Conservation (phyloP, 2,888 invertebrate genomes). For the Stratiomys singularior region DNA sequence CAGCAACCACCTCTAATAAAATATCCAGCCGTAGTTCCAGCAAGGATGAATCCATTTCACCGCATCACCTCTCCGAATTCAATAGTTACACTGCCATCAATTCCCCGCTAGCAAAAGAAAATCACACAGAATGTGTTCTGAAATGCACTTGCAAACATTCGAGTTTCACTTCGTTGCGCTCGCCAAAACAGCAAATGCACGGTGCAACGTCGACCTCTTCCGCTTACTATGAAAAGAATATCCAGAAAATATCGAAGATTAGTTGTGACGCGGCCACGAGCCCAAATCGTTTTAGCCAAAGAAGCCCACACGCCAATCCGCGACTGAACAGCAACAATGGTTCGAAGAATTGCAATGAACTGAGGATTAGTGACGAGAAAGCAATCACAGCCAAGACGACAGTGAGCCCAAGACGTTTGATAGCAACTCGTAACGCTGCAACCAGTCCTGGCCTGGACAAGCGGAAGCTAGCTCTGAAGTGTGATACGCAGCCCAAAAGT, state of each 20-base stretch:
- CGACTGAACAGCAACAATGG: constrained; percentile 45
- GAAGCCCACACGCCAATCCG: constrained; percentile 42
- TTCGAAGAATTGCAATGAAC: constrained; percentile 41
- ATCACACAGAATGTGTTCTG: constrained; percentile 52
- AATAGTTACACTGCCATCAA: constrained; percentile 48
- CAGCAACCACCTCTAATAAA: constrained; percentile 37
- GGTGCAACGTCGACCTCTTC: neutral
- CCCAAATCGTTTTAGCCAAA: constrained; percentile 52
- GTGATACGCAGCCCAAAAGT: constrained; percentile 70
- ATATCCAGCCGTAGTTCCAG: constrained; percentile 50
- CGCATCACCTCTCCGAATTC: constrained; percentile 52
- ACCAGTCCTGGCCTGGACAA: constrained; percentile 59
- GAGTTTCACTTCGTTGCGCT: constrained; percentile 46
- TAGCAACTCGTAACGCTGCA: constrained; percentile 65
- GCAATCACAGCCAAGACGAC: constrained; percentile 49
- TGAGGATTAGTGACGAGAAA: constrained; percentile 46
- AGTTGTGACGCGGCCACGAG: constrained; percentile 56
- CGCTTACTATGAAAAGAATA: constrained; percentile 3
- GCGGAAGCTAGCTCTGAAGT: constrained; percentile 65
- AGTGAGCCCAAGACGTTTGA: constrained; percentile 55
- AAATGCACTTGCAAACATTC: constrained; percentile 54
- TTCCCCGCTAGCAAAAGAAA: constrained; percentile 39
- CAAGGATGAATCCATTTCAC: constrained; percentile 54
- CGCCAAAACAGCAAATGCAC: constrained; percentile 35
- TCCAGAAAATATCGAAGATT: constrained; percentile 48